Conservation (phyloP, 2,797 vertebrate species). For the Benthosema pterotum region DNA sequence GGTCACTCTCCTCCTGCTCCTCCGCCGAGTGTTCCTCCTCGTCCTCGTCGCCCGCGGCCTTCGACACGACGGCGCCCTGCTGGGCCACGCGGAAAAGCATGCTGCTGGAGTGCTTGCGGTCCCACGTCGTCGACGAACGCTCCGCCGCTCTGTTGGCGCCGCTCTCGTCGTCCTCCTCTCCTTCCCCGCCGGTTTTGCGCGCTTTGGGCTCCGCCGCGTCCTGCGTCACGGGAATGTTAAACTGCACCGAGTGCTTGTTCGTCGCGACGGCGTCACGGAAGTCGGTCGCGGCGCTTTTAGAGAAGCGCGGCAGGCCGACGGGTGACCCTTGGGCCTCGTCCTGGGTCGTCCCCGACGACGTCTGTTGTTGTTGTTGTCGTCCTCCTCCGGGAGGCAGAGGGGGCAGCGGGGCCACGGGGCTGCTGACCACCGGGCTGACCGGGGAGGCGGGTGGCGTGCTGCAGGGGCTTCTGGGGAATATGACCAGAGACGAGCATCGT, state of each 20-base stretch:
- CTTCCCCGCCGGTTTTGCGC: constrained; percentile 42
- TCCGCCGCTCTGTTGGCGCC: constrained; percentile 51
- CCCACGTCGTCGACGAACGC: constrained; percentile 57
- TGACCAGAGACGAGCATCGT: constrained; percentile 93
- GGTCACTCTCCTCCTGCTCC: constrained; percentile 48
- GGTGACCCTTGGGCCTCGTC: constrained; percentile 81
- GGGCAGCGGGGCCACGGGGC: constrained; percentile 72
- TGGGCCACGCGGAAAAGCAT: constrained; percentile 84
- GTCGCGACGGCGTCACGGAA: constrained; percentile 79
- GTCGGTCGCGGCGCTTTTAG: constrained; percentile 78
- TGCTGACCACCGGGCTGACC: constrained; percentile 75
- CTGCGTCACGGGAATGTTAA: constrained; percentile 72
- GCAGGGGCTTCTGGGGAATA: constrained; percentile 92
- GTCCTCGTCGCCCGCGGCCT: constrained; percentile 49
- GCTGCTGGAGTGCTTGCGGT: constrained; percentile 78
- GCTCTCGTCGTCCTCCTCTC: no score
- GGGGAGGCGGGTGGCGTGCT: constrained; percentile 90
- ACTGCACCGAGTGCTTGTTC: constrained; percentile 82
- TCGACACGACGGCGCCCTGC: constrained; percentile 69
- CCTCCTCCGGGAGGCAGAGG: constrained; percentile 65
- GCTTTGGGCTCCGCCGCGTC: constrained; percentile 76
- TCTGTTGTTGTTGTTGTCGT: constrained; percentile 73
- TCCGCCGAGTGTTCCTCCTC: constrained; percentile 56
- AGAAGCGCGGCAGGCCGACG: constrained; percentile 81
- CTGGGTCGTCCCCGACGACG: constrained; percentile 79